Base-by-base conservation (phyloP, 2,888 invertebrate species). In the Macroteleia sp. region DNA sequence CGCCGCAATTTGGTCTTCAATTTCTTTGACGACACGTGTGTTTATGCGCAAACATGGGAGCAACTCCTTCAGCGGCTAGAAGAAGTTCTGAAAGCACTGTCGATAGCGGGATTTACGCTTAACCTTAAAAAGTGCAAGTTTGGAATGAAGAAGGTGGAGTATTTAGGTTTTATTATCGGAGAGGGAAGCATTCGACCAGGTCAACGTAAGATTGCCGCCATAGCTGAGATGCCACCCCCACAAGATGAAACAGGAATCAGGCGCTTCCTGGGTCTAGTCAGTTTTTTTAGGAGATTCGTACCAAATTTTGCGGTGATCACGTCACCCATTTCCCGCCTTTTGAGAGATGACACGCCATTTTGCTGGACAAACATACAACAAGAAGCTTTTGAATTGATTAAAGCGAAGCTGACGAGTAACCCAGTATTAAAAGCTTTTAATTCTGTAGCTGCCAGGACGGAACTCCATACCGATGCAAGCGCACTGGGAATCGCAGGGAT, bases 91-190 rank as follows among this genome's bases (percentile, higher is more conserved):
- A n/a, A n/a, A n/a, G n/a, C n/a, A n/a, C n/a, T n/a, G n/a, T n/a
- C n/a, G n/a, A n/a, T n/a, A n/a, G n/a, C n/a, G n/a, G n/a, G n/a
- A n/a, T n/a, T n/a, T n/a, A n/a, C n/a, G n/a, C n/a, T n/a, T n/a
- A n/a, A n/a, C n/a, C n/a, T n/a, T n/a, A n/a, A n/a, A n/a, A n/a
- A n/a, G n/a, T n/a, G n/a, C n/a, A n/a, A n/a, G n/a, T n/a, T n/a
- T n/a, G n/a, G 2, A 52, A 41, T 82, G 1, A 67, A 42, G 3
- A 86, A 88, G 67, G 70, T 89, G 0, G 75, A 83, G 8, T 86
- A 82, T 50, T 66, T 89, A 14, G 88, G 90, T 2, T 86, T 86
- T 70, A 46, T 79, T 0, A 77, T 88, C 5, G 61, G 66, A 10
- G 48, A 56, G 3, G 48, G 69, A 0, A 81, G 79, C 12, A 64